Percentiles rank a stretch among this genome's conserved stretches.
These are phyloP conservation scores for Mythimna vitellina DNA, from an alignment of 2,888 invertebrate genomes.

Conservation along the genomic window DNA sequence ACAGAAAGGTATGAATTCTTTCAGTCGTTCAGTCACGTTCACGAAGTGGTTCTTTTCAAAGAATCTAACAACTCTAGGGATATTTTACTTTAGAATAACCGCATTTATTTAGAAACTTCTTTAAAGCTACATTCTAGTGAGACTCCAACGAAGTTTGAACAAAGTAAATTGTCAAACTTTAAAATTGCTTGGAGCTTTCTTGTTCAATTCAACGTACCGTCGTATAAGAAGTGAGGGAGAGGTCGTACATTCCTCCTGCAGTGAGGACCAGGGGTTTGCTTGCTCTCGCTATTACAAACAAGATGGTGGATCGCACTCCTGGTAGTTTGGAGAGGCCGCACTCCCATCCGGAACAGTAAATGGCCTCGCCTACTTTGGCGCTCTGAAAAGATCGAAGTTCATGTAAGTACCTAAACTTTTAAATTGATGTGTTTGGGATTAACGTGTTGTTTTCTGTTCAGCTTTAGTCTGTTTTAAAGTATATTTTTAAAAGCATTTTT, in stretches of 20 bases:
- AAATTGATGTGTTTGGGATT: neutral
- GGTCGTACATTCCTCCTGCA: constrained; percentile 85
- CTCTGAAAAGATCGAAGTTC: constrained; percentile 71
- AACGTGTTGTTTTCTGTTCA: neutral
- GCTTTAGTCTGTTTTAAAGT: too few species aligned
- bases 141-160: constrained; percentile 7
- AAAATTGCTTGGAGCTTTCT: constrained; percentile 18
- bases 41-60: neutral
- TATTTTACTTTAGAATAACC: constrained; percentile 27
- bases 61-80: neutral
- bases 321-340: constrained; percentile 73
- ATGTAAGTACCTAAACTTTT: neutral
- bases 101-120: constrained; percentile 27
- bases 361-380: constrained; percentile 75
- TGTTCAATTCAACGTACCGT: constrained; percentile 71
- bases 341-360: constrained; percentile 85
- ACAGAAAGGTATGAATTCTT: constrained; percentile 5
- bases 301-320: constrained; percentile 76
- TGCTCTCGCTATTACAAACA: constrained; percentile 78
- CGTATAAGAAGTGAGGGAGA: constrained; percentile 81
- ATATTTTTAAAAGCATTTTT: too few species aligned
- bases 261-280: constrained; percentile 79
- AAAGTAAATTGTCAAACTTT: constrained; percentile 47
- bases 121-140: constrained; percentile 18
- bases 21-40: constrained; percentile 1